A percentile compares a stretch with the other conserved stretches of the same genome.
Conservation (phyloP, 2,113 vertebrate genomes). For the Hydrolagus affinis region DNA sequence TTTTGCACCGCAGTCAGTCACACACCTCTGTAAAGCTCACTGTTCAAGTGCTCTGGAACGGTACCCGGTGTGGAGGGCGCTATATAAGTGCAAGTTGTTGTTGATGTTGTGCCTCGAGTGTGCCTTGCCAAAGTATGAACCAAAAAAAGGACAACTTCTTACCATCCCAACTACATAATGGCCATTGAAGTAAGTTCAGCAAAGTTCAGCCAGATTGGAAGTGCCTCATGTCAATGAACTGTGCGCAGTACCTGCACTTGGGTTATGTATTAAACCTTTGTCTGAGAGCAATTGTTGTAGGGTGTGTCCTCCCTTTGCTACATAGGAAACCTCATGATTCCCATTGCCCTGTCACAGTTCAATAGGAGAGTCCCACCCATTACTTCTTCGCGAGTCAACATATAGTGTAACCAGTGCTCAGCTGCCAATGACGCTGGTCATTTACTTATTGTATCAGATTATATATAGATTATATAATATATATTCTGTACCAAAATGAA, state of each 20-base stretch:
- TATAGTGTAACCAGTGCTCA: not conserved
- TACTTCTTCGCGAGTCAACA: not conserved
- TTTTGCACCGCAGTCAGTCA: not conserved
- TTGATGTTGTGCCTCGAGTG: not conserved
- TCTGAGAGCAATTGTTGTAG: not conserved
- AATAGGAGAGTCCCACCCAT: not conserved
- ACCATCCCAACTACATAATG: not conserved
- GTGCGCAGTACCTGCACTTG: not conserved
- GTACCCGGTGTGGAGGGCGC: too few relatives aligned
- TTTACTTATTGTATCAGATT: not conserved
- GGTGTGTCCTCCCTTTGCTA: not conserved
- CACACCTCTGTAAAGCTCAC: not conserved
- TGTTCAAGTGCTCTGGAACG: too few relatives aligned
- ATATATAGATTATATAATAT: not conserved
- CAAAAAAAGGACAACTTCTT: not conserved
- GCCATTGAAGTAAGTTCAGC: not conserved
- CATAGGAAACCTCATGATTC: too few relatives aligned
- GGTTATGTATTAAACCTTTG: not conserved
- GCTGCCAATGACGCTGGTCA: too few relatives aligned
- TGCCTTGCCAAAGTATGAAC: slow-evolving; percentile 11
- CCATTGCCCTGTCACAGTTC: not conserved
- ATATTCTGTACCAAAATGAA: not conserved
- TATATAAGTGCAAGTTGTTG: too few relatives aligned
- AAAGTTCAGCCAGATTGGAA: not conserved
- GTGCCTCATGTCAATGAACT: not conserved